Percentiles rank a stretch among this genome's conserved stretches.
Conservation (phyloP, 2,113 vertebrate species). For the Sula dactylatra region DNA sequence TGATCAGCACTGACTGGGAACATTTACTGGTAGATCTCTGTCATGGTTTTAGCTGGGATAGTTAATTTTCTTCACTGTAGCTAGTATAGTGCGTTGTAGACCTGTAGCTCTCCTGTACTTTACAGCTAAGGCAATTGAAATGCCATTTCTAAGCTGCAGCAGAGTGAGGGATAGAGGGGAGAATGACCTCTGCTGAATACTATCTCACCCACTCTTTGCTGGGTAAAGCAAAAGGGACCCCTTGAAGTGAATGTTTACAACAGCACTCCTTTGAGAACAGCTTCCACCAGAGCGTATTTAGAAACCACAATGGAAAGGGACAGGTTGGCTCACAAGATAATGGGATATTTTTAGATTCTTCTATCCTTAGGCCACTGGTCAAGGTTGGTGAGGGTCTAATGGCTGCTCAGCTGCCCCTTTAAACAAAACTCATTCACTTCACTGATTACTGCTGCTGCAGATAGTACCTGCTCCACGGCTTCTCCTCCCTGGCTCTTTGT, state of each 20-base stretch:
- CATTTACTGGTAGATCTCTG: background rate
- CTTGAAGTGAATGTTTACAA: background rate
- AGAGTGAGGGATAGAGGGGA: background rate
- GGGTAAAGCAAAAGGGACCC: background rate
- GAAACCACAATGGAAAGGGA: background rate
- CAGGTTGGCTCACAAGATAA: background rate
- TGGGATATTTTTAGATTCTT: background rate
- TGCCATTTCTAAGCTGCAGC: background rate
- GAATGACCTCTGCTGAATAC: background rate
- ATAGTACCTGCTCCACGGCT: background rate
- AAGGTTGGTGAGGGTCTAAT: background rate
- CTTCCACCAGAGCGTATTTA: background rate
- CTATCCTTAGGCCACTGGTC: background rate
- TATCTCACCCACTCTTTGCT: background rate
- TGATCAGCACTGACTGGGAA: background rate
- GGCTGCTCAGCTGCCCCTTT: background rate
- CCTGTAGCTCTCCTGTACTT: background rate
- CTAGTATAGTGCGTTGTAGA: background rate
- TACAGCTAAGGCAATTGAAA: background rate
- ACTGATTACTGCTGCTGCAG: background rate
- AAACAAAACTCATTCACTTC: background rate
- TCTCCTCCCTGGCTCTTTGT: background rate
- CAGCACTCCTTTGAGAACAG: background rate
- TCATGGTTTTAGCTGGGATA: too few species aligned
- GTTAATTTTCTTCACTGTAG: too few species aligned